A percentile compares a stretch with the other conserved stretches of the same genome.
These are phyloP conservation scores for Noctuana brunneofusca DNA, from an alignment of 2,888 invertebrate species.

Conservation along the genomic window DNA sequence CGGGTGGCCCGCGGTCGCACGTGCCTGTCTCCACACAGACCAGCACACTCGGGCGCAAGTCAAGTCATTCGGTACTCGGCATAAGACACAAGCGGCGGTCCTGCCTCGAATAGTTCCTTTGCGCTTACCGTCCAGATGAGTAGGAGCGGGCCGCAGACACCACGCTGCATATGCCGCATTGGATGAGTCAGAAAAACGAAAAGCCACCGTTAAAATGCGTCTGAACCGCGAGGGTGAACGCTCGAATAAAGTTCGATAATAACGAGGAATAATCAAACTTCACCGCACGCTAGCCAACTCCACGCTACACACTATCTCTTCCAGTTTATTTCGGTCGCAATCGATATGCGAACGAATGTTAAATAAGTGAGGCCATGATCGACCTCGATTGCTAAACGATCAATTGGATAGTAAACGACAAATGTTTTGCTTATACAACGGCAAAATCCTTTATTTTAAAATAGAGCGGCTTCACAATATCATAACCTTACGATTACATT, in stretches of 20 bases:
- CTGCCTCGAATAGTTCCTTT: constrained; percentile 23
- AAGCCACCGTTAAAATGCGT: constrained; percentile 61
- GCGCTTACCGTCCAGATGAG: constrained; percentile 65
- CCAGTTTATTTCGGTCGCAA: constrained; percentile 77
- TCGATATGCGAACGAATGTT: constrained; percentile 73
- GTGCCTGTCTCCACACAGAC: constrained; percentile 46
- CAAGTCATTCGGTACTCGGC: constrained; percentile 19
- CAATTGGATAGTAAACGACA: constrained; percentile 78
- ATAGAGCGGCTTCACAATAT: constrained; percentile 82
- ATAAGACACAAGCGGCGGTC: constrained; percentile 5
- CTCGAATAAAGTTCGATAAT: constrained; percentile 44
- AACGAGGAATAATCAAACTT: constrained; percentile 53
- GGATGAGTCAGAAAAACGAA: constrained; percentile 79
- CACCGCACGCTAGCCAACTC: constrained; percentile 73
- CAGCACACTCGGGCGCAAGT: constrained; percentile 25
- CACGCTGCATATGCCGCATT: constrained; percentile 71
- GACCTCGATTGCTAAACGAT: constrained; percentile 68
- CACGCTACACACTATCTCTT: constrained; percentile 78
- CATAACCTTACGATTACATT: constrained; percentile 74
- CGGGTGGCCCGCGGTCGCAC: constrained; percentile 53
- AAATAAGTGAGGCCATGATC: constrained; percentile 64
- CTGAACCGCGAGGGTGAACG: constrained; percentile 44
- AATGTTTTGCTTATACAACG: constrained; percentile 80
- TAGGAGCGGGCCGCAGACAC: constrained; percentile 63
- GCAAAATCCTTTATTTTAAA: constrained; percentile 82